Percentiles rank a stretch among this genome's conserved stretches.
Evolutionary conservation across 1,140 invertebrate genomes (phyloP).

Genomic region (Macrosteles quadrilineatus): DNA sequence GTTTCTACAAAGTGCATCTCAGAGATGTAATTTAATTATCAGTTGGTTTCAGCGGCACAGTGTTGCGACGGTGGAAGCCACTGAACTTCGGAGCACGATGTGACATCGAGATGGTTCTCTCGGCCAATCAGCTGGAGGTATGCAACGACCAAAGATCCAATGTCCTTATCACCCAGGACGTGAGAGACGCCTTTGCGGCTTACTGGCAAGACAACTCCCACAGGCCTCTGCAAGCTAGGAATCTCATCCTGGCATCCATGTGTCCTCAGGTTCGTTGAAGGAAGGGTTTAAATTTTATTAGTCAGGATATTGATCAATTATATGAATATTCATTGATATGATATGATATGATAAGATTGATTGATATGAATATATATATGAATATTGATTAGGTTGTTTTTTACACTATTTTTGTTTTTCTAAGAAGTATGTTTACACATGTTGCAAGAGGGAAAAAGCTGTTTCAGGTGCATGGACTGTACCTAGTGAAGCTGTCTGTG

Average conservation of each 20-base stretch:
- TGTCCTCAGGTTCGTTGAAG: slow-evolving; percentile 81
- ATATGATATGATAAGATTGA: too few relatives aligned
- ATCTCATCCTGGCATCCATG: slow-evolving; percentile 78
- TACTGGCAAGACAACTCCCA: slow-evolving; percentile 72
- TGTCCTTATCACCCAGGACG: slow-evolving; percentile 65
- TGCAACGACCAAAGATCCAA: slow-evolving; percentile 67
- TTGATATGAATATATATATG: too few relatives aligned
- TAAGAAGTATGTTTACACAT: too few relatives aligned
- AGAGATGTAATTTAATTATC: background rate
- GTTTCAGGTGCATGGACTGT: slow-evolving; percentile 87
- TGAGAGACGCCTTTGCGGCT: slow-evolving; percentile 67
- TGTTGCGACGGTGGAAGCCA: slow-evolving; percentile 72
- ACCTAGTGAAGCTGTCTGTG: slow-evolving; percentile 83
- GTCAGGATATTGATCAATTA: too few relatives aligned
- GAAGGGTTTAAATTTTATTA: too few relatives aligned
- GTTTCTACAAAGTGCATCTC: too few relatives aligned
- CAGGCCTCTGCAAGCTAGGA: slow-evolving; percentile 68
- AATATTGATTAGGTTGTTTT: too few relatives aligned
- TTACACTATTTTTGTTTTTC: too few relatives aligned
- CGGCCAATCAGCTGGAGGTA: slow-evolving; percentile 73
- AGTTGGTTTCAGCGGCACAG: slow-evolving; percentile 64
- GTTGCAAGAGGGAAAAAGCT: too few relatives aligned
- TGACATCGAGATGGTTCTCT: slow-evolving; percentile 70
- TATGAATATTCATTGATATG: too few relatives aligned
- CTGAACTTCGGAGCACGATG: slow-evolving; percentile 59